Conservation (phyloP, 1,140 invertebrate species). For the Listronotus bonariensis region DNA sequence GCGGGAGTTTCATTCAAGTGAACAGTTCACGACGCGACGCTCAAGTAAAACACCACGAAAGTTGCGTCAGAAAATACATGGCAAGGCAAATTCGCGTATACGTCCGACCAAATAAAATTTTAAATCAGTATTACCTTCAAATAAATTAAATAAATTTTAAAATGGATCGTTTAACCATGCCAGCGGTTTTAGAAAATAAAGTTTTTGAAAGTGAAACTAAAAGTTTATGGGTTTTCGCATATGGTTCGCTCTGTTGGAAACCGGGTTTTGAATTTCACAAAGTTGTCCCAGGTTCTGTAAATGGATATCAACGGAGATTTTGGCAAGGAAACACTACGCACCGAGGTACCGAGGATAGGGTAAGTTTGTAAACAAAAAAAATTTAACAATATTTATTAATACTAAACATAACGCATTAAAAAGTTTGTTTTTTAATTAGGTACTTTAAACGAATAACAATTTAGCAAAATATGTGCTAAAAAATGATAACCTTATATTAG, state of each 20-base stretch:
- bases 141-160: not conserved
- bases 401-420: too few relatives aligned
- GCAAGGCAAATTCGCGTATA: not conserved
- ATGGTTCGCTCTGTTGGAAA: constrained; percentile 86
- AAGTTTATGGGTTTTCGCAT: constrained; percentile 79
- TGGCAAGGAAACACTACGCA: constrained; percentile 88
- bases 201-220: constrained; percentile 48
- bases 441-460: too few relatives aligned
- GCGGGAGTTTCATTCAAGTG: constrained; percentile 19
- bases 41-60: constrained; percentile 4
- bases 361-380: constrained; percentile 54
- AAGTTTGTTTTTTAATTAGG: too few relatives aligned
- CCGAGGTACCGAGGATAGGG: constrained; percentile 77
- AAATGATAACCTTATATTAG: too few relatives aligned
- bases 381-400: too few relatives aligned
- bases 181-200: constrained; percentile 34
- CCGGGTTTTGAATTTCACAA: constrained; percentile 80
- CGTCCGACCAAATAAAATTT: not conserved
- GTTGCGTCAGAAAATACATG: constrained; percentile 19
- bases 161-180: constrained; percentile 29
- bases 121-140: not conserved
- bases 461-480: too few relatives aligned
- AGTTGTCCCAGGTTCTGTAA: constrained; percentile 72
- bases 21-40: not conserved
- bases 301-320: constrained; percentile 77